These are phyloP conservation scores for Drosophila aff. DNA, from an alignment of 1,140 invertebrate genomes.

Conservation along the genomic window DNA sequence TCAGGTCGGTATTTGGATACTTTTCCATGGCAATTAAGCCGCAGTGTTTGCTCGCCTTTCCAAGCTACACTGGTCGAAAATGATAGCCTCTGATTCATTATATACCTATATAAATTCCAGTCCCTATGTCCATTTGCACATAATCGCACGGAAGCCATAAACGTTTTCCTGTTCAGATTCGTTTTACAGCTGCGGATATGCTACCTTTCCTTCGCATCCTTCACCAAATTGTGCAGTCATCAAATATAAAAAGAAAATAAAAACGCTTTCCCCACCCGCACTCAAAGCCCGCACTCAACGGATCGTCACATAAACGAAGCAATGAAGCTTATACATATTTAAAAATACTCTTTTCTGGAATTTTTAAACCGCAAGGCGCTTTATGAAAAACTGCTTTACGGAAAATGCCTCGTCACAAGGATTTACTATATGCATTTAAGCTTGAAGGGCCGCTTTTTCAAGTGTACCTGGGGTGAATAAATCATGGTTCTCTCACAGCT, in stretches of 20 bases:
- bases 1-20: conserved; percentile 48
- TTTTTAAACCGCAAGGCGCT: conserved; percentile 5
- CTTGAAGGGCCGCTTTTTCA: conserved; percentile 2
- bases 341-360: conserved; percentile 21
- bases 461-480: conserved; percentile 50
- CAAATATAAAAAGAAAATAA: conserved; percentile 29
- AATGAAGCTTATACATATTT: conserved; percentile 40
- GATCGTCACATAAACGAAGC: conserved; percentile 37
- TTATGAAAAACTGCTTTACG: neutral
- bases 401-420: conserved; percentile 4
- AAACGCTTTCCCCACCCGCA: conserved; percentile 9
- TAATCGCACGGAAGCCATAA: conserved; percentile 25
- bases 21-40: conserved; percentile 52
- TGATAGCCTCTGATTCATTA: neutral
- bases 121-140: conserved; percentile 7
- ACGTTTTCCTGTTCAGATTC: conserved; percentile 23
- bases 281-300: conserved; percentile 5
- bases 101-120: neutral
- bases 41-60: conserved; percentile 33
- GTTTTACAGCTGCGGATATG: conserved; percentile 28
- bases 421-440: neutral
- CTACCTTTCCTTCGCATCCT: conserved; percentile 17
- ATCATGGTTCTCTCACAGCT: conserved; percentile 44
- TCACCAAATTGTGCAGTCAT: conserved; percentile 20
- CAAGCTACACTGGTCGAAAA: conserved; percentile 24